These are phyloP conservation scores for Perca schrenkii DNA, from an alignment of 2,113 vertebrate genomes.

Conservation along the genomic window DNA sequence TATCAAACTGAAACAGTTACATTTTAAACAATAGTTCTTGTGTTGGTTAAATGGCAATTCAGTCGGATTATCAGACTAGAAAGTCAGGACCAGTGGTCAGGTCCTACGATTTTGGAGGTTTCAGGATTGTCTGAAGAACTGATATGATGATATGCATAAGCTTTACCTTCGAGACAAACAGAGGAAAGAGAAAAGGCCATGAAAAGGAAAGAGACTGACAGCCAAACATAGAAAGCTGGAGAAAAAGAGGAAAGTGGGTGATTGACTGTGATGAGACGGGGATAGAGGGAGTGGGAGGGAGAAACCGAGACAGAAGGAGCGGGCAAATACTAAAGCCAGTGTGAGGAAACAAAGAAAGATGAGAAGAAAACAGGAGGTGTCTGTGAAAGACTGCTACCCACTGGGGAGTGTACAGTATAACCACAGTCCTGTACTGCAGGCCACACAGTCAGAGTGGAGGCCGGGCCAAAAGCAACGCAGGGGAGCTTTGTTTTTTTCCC, in stretches of 20 bases:
- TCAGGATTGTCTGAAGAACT: neutral
- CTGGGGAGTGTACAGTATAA: neutral
- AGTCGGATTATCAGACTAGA: neutral
- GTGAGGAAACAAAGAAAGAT: slow-evolving; percentile 41
- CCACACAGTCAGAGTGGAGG: neutral
- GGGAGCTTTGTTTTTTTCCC: slow-evolving; percentile 11
- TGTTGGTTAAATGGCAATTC: too few relatives aligned
- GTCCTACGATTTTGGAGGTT: neutral
- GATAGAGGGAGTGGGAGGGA: neutral
- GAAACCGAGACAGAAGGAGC: neutral
- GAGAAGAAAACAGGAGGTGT: slow-evolving; percentile 36
- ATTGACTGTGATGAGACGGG: neutral
- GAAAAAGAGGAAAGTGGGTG: neutral
- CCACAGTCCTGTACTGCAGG: neutral
- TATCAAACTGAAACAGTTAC: too few relatives aligned
- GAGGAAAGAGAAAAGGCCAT: neutral
- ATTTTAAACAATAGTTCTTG: too few relatives aligned
- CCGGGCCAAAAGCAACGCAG: slow-evolving; percentile 1
- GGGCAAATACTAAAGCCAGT: slow-evolving; percentile 5
- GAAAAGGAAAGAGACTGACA: slow-evolving; percentile 8
- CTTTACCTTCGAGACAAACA: slow-evolving; percentile 32
- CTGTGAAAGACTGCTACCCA: slow-evolving; percentile 10
- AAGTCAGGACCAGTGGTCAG: neutral
- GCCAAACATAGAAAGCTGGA: slow-evolving; percentile 13
- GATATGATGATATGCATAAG: neutral